Evolutionary conservation across 2,113 vertebrate genomes (phyloP), one percentile per base, ranked within the genome.

Genomic region (Heterocephalus glaber): DNA sequence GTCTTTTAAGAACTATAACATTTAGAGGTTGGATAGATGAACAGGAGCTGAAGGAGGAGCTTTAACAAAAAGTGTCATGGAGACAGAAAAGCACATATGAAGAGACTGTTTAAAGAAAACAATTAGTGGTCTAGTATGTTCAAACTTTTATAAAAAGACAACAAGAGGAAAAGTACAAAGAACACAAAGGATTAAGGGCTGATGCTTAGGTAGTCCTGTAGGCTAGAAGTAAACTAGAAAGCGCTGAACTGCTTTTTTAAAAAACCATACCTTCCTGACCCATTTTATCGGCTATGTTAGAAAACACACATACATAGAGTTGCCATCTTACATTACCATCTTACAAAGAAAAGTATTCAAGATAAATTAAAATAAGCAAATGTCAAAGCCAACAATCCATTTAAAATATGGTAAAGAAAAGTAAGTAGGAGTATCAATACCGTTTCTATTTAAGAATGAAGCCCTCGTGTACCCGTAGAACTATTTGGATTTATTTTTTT

Each of bases 241-340:
- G 16, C 68, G n/a, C 35, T 89, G 19, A 92, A 68, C 0, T 28
- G 44, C 41, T 93, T 74, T 72, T 86, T 81, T 17, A 76, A 94
- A 86, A 95, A 79, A 41, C 9, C 17, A 35, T 26, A 86, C 33
- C n/a, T 82, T 93, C 49, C 49, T 63, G 24, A 88, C 58, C 44
- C n/a, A 89, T 66, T 95, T 92, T 70, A 87, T 84, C 79, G 95
- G 86, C 68, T 89, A 74, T 22, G n/a, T 79, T 28, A 63, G 65
- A 79, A 44, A 11, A 35, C 10, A 47, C 26, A 63, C 38, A 60
- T 28, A 52, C 4, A 52, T 16, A 61, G 30, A 93, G 0, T 12
- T 54, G 26, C 28, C 30, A 89, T 35, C 56, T 72, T 77, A 93
- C 9, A 92, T 49, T 54, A 28, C 22, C 30, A 89, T 35, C 61